Conservation (phyloP, 1,140 invertebrate genomes). For the Brachionus plicatilis region DNA sequence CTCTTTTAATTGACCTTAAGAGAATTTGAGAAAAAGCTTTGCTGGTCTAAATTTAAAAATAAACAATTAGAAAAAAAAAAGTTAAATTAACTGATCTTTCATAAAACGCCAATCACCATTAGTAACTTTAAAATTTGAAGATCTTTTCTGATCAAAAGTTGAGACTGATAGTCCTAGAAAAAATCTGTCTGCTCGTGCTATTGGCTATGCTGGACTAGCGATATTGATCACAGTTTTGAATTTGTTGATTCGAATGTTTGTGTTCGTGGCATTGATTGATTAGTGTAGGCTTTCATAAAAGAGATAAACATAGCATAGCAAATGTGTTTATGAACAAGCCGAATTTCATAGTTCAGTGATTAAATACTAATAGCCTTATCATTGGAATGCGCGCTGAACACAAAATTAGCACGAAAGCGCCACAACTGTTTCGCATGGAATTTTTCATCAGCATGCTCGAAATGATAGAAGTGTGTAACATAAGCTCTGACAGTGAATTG, state of each 20-base stretch:
- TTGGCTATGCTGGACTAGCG: background rate
- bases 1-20: too few species aligned
- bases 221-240: background rate
- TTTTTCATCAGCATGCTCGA: background rate
- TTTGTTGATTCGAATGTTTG: background rate
- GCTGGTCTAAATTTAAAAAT: too few species aligned
- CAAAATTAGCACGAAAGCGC: background rate
- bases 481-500: background rate
- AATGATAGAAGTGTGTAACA: background rate
- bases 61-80: too few species aligned
- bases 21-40: too few species aligned
- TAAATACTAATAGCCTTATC: background rate
- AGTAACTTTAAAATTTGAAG: too few species aligned
- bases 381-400: background rate
- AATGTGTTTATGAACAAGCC: background rate
- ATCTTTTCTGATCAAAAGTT: too few species aligned
- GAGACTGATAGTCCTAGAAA: background rate
- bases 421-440: background rate
- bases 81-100: too few species aligned
- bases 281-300: background rate
- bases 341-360: background rate
- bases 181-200: background rate
- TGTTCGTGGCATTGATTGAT: background rate
- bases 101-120: too few species aligned
- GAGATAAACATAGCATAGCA: background rate